Evolutionary conservation across 2,113 vertebrate species (phyloP).

Genomic region (Triplophysa tibetana): DNA sequence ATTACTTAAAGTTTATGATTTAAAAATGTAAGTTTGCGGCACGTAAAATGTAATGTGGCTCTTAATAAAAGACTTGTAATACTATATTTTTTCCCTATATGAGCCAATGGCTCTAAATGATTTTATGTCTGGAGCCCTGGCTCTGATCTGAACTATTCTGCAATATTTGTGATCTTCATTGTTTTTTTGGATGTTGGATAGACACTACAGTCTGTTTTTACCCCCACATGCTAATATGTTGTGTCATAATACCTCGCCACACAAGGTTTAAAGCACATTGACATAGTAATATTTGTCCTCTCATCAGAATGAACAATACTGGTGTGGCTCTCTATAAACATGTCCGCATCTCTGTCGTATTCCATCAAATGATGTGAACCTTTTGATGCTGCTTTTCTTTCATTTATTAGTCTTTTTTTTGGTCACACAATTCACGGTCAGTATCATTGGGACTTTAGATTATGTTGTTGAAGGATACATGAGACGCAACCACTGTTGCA

Average conservation of each 20-base stretch:
- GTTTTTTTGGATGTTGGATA: background rate
- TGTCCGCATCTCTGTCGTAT: no score
- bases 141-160: background rate
- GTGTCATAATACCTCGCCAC: background rate
- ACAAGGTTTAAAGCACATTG: background rate
- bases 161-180: background rate
- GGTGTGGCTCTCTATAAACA: background rate
- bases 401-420: background rate
- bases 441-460: conserved; percentile 52
- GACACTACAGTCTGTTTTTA: background rate
- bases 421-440: conserved; percentile 28
- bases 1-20: no score
- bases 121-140: no score
- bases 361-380: background rate
- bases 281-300: background rate
- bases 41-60: no score
- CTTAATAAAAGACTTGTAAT: no score
- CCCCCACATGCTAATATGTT: background rate
- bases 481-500: conserved; percentile 33
- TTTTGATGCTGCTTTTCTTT: background rate
- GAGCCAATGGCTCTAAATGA: no score
- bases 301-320: conserved; percentile 1
- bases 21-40: no score
- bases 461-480: conserved; percentile 45
- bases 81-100: no score